These are phyloP conservation scores for Pollachius pollachius DNA, from an alignment of 2,113 vertebrate genomes.

Conservation along the genomic window DNA sequence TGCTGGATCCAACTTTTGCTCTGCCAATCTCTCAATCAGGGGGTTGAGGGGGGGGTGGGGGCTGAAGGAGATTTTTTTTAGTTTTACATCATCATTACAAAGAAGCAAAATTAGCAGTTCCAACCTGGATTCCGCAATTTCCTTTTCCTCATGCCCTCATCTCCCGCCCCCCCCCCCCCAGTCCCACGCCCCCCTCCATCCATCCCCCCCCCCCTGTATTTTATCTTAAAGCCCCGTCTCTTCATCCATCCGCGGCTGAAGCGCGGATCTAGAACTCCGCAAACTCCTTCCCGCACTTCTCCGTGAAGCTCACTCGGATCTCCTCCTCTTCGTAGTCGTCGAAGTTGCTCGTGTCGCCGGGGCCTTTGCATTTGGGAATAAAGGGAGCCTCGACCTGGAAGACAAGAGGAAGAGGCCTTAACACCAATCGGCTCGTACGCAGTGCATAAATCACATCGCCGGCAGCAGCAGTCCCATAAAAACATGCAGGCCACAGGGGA, in stretches of 20 bases:
- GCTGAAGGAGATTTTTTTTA: conserved; percentile 56
- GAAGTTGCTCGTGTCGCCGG: conserved; percentile 93
- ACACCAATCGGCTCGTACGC: too few relatives aligned
- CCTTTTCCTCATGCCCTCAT: conserved; percentile 48
- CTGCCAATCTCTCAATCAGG: conserved; percentile 48
- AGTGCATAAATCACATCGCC: too few relatives aligned
- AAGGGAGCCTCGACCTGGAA: conserved; percentile 89
- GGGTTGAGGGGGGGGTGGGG: conserved; percentile 10
- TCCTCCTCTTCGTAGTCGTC: conserved; percentile 95
- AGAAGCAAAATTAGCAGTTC: conserved; percentile 69
- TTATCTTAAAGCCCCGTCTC: conserved; percentile 49
- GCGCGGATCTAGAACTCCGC: conserved; percentile 83
- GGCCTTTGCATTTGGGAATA: conserved; percentile 94
- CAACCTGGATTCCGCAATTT: conserved; percentile 46
- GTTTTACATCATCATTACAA: conserved; percentile 57
- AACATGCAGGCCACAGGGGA: too few relatives aligned
- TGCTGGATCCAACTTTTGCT: conserved; percentile 67
- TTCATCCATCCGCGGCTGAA: conserved; percentile 42
- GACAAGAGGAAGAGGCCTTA: background rate
- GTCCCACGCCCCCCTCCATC: conserved; percentile 26
- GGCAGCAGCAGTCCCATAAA: too few relatives aligned
- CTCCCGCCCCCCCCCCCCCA: conserved; percentile 34
- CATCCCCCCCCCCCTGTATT: background rate
- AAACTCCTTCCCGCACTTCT: conserved; percentile 94
- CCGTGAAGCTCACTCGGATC: conserved; percentile 88